Conservation (phyloP, 1,140 invertebrate species). For the Leptinotarsa defecta region DNA sequence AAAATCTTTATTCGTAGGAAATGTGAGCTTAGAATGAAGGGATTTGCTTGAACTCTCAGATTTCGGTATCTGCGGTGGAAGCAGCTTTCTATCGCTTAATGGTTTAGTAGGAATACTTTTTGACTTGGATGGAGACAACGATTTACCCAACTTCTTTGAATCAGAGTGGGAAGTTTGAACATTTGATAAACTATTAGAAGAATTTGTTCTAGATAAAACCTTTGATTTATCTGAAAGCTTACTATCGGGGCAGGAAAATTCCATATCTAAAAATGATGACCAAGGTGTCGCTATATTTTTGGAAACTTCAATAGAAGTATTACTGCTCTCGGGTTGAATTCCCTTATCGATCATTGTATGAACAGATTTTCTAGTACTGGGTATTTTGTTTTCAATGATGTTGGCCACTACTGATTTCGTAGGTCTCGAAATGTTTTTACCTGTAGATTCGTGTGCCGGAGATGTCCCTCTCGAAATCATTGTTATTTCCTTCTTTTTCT, state of each 20-base stretch:
- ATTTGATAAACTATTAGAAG: conserved; percentile 48
- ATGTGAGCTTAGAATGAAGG: conserved; percentile 56
- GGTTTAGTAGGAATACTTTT: conserved; percentile 48
- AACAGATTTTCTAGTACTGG: conserved; percentile 59
- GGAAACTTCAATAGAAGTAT: conserved; percentile 66
- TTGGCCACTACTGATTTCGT: conserved; percentile 73
- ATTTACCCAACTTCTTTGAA: conserved; percentile 40
- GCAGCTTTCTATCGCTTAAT: conserved; percentile 50
- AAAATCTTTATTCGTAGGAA: conserved; percentile 71
- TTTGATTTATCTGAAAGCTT: conserved; percentile 45
- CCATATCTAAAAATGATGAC: conserved; percentile 68
- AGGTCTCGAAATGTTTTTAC: conserved; percentile 60
- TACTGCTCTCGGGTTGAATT: conserved; percentile 69
- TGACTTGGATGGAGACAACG: conserved; percentile 30
- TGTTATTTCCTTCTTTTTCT: conserved; percentile 55
- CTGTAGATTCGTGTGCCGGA: conserved; percentile 69
- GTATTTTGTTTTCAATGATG: conserved; percentile 69
- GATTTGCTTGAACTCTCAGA: conserved; percentile 55
- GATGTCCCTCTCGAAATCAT: conserved; percentile 76
- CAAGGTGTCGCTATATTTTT: conserved; percentile 64
- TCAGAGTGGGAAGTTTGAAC: conserved; percentile 40
- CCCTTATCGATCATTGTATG: conserved; percentile 64
- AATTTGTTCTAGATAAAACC: conserved; percentile 53
- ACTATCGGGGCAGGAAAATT: conserved; percentile 55
- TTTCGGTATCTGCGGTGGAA: conserved; percentile 67